These are phyloP conservation scores for Eupsilia transversa DNA, from an alignment of 2,888 invertebrate species.

Conservation along the genomic window DNA sequence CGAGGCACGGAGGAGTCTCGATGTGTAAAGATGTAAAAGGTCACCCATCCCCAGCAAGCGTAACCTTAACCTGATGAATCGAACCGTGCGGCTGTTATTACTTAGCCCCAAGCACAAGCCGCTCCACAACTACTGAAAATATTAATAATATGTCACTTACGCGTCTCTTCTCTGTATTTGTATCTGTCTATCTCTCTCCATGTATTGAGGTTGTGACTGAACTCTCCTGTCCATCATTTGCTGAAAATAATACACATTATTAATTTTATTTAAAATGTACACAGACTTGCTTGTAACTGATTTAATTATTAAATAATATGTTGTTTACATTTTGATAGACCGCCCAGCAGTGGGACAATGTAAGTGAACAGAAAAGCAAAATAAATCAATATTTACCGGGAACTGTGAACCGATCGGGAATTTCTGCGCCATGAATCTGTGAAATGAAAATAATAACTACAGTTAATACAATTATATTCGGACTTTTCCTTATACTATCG, in stretches of 20 bases:
- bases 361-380: no score
- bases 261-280: background rate
- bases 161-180: constrained; percentile 79
- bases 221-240: constrained; percentile 85
- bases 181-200: constrained; percentile 83
- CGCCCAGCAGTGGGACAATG: no score
- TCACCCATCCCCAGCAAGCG: no score
- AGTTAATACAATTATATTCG: constrained; percentile 35
- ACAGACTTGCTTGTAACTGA: background rate
- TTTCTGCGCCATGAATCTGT: constrained; percentile 80
- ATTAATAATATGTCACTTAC: constrained; percentile 61
- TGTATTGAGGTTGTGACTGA: constrained; percentile 82
- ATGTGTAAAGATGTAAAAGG: no score
- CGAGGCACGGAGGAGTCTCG: no score
- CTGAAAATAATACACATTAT: constrained; percentile 36
- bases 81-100: no score
- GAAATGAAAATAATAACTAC: constrained; percentile 32
- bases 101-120: no score
- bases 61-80: no score
- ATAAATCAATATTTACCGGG: constrained; percentile 68
- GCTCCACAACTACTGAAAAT: background rate
- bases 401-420: constrained; percentile 77
- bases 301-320: background rate
- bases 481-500: constrained; percentile 40
- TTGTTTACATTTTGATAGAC: background rate